Conservation (phyloP, 2,797 vertebrate species). For the Cossypha niveicapilla region DNA sequence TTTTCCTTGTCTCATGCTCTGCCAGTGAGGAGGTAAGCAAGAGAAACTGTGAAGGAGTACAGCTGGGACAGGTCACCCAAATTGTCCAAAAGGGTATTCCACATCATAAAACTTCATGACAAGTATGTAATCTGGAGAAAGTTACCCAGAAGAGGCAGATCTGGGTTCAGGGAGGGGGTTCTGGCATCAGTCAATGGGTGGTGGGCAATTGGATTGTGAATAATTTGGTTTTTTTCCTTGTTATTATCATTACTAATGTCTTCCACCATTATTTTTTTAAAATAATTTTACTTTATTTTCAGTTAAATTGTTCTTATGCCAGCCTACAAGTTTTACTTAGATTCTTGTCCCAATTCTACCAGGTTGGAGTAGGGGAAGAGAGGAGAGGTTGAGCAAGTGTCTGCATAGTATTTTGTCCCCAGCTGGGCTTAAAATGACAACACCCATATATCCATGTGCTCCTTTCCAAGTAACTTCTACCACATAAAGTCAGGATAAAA, state of each 20-base stretch:
- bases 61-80: neutral
- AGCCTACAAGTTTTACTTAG: neutral
- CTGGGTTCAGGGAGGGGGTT: rapidly evolving
- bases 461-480: neutral
- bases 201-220: neutral
- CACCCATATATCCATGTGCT: neutral
- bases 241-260: neutral
- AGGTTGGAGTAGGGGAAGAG: neutral
- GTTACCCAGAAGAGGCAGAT: neutral
- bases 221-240: neutral
- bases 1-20: neutral
- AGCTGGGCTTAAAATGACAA: neutral
- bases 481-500: neutral
- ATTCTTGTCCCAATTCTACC: neutral
- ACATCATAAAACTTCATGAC: neutral
- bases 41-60: neutral
- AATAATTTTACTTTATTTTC: neutral
- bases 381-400: neutral
- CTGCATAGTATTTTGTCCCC: neutral
- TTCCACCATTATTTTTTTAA: neutral
- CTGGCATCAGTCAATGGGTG: too few species aligned
- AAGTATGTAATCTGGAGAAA: neutral
- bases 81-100: neutral
- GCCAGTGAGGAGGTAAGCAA: neutral
- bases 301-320: neutral